Percentiles rank a stretch among this genome's conserved stretches.
These are phyloP conservation scores for Lanius ludovicianus DNA, from an alignment of 2,113 vertebrate species.

Conservation along the genomic window DNA sequence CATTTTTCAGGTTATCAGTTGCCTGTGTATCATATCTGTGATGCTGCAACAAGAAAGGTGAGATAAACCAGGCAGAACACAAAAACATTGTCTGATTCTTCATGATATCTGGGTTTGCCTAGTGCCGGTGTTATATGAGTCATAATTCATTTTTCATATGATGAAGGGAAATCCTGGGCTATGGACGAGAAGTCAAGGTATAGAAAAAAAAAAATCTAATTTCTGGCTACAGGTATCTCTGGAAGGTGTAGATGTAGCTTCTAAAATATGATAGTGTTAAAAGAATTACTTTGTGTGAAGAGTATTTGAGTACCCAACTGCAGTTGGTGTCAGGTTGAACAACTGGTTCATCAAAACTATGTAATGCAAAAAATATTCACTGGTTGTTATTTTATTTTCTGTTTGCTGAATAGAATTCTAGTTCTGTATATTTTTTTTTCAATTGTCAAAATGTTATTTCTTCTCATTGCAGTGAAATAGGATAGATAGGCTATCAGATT, in stretches of 20 bases:
- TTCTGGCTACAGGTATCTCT: neutral
- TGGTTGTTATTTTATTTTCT: neutral
- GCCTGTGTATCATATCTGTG: neutral
- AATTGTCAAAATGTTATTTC: neutral
- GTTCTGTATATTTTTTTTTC: neutral
- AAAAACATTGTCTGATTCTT: neutral
- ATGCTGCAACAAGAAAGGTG: neutral
- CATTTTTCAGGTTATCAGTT: neutral
- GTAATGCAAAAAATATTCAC: neutral
- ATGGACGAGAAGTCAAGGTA: neutral
- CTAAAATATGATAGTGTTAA: neutral
- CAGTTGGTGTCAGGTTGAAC: neutral
- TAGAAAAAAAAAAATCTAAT: neutral
- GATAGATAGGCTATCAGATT: neutral
- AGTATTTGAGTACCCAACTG: neutral
- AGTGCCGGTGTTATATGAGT: neutral
- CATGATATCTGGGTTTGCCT: neutral
- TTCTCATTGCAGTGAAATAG: neutral
- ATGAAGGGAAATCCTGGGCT: neutral
- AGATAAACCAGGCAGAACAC: neutral
- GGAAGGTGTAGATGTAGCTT: neutral
- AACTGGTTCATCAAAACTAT: neutral
- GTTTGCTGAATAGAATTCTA: neutral
- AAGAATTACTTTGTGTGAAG: neutral
- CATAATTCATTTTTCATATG: neutral